Evolutionary conservation across 1,140 invertebrate genomes (phyloP), one percentile per base, ranked within the genome.

Genomic region (Macrobrachium nipponense): DNA sequence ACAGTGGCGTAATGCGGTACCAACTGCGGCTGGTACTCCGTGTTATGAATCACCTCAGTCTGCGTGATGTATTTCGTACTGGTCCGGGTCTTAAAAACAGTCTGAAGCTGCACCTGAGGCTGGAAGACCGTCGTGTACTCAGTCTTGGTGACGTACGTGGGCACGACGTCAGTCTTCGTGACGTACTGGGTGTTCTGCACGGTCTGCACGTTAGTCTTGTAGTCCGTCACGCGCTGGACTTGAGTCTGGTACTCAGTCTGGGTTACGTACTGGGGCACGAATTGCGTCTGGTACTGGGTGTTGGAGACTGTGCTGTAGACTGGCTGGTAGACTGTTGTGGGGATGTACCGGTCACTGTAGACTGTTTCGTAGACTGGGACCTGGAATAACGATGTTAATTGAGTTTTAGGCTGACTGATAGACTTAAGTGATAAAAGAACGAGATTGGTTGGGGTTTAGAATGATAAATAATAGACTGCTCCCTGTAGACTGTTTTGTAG

Each of bases 261-360:
- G 18, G 86, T 87, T 36, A 87, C 59, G 86, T 87, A 87, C 66
- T 87, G 61, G 43, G 86, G 86, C 6, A 87, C 79, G 60, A 61
- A 81, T 27, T 87, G 59, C 2, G 86, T 87, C 59, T 81, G 73
- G 79, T 87, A 87, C 18, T 87, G 18, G 8, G 86, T 75, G 27
- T 61, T 60, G 61, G 73, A 87, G 60, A 81, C 58, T n/a, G 86
- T 87, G 59, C 77, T 80, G 79, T 87, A 87, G 36, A 82, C 80
- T 14, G 86, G 80, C 36, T 87, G 80, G 80, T 87, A 87, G 6
- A 77, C 23, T 11, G 86, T 79, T 10, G 44, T 80, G 20, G 86
- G 86, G 14, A 87, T 64, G 23, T 82, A 80, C 44, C 76, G 61
- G n/a, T 70, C 77, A 18, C 82, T 75, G 61, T 82, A 87, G 6